Evolutionary conservation across 2,797 vertebrate genomes (phyloP).

Genomic region (Argentina silus): DNA sequence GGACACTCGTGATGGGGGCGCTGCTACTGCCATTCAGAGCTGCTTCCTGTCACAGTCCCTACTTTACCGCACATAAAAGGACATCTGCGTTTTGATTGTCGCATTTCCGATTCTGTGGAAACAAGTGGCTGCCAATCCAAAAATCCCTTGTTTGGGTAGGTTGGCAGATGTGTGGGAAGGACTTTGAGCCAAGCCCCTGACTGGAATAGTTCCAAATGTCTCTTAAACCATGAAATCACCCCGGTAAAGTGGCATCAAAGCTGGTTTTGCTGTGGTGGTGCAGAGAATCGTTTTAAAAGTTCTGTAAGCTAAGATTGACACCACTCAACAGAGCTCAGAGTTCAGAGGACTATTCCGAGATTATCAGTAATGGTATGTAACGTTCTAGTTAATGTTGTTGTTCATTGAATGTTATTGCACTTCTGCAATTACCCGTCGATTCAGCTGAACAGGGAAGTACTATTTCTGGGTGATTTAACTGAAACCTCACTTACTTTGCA

Average conservation of each 20-base stretch:
- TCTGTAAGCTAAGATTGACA: background rate
- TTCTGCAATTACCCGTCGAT: too few species aligned
- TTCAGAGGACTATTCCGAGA: background rate
- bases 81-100: background rate
- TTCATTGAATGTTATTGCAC: too few species aligned
- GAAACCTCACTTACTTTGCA: too few species aligned
- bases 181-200: too few species aligned
- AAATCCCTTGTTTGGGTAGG: background rate
- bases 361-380: background rate
- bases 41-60: background rate
- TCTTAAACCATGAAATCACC: background rate
- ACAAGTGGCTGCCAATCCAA: background rate
- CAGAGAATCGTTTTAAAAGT: background rate
- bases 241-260: too few species aligned
- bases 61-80: background rate
- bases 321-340: background rate
- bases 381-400: too few species aligned
- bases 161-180: background rate
- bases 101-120: background rate
- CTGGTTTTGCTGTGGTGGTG: background rate
- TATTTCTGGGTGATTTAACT: too few species aligned
- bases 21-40: background rate
- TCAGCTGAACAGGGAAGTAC: too few species aligned
- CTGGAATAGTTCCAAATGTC: background rate
- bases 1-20: background rate